A percentile compares a stretch with the other conserved stretches of the same genome.
These are phyloP conservation scores for Cyrtonyx montezumae DNA, from an alignment of 2,113 vertebrate genomes.

Conservation along the genomic window DNA sequence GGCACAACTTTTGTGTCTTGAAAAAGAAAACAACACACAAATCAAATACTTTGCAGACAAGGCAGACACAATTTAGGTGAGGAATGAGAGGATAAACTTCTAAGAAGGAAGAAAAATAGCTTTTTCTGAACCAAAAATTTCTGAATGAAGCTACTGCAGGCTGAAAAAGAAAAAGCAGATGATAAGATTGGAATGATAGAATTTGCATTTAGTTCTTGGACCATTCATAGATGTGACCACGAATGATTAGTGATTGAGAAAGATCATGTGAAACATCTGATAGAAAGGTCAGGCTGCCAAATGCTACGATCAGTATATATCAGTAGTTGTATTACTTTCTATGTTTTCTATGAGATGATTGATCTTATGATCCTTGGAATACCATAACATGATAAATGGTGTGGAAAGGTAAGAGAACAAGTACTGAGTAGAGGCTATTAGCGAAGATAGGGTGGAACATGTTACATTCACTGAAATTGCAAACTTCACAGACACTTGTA, in stretches of 20 bases:
- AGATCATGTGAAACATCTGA: not conserved
- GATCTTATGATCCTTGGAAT: not conserved
- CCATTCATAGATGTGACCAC: not conserved
- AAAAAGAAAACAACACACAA: not conserved
- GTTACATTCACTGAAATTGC: not conserved
- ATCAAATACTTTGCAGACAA: not conserved
- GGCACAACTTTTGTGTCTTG: not conserved
- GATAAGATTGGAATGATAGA: not conserved
- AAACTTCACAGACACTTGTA: not conserved
- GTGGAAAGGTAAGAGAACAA: not conserved
- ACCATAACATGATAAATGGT: not conserved
- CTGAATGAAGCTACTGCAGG: not conserved
- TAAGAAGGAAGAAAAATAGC: not conserved
- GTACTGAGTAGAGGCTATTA: not conserved
- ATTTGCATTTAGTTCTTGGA: not conserved
- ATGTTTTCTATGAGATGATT: not conserved
- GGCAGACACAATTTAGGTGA: not conserved
- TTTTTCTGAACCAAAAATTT: not conserved
- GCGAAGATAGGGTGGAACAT: not conserved
- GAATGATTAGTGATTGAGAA: conserved; percentile 13
- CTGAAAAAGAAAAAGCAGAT: not conserved
- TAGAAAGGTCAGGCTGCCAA: not conserved
- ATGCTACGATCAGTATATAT: not conserved
- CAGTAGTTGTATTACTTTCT: not conserved
- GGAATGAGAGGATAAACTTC: not conserved